Conservation (phyloP, 2,888 invertebrate species). For the Ochropleura plecta region DNA sequence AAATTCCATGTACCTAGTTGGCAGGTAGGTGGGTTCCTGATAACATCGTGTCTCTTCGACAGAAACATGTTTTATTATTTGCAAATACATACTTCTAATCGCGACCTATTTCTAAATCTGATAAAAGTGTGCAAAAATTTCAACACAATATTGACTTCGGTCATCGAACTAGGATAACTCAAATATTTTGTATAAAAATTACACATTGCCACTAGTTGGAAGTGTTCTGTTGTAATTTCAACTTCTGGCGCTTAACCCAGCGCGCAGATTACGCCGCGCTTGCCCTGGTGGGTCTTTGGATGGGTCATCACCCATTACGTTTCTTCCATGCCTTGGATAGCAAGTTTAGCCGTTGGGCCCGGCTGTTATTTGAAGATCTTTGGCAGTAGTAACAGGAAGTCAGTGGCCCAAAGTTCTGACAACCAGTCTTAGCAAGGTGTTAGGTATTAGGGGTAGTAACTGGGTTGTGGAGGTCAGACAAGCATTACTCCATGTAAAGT, state of each 20-base stretch:
- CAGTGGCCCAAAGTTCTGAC: too few relatives aligned
- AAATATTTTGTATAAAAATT: slow-evolving; percentile 19
- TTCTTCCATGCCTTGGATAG: too few relatives aligned
- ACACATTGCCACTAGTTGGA: neutral
- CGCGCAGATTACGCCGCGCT: too few relatives aligned
- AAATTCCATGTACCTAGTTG: slow-evolving; percentile 26
- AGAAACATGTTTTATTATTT: slow-evolving; percentile 37
- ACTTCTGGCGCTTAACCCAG: neutral
- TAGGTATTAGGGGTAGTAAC: too few relatives aligned
- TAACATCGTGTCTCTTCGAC: slow-evolving; percentile 33
- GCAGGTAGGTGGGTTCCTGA: slow-evolving; percentile 18
- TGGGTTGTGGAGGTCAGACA: too few relatives aligned
- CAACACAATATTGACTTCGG: neutral
- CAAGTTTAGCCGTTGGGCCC: too few relatives aligned
- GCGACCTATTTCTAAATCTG: slow-evolving; percentile 53
- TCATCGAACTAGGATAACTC: slow-evolving; percentile 7
- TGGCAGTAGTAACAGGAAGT: too few relatives aligned
- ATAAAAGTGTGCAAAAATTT: slow-evolving; percentile 29
- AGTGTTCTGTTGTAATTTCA: neutral
- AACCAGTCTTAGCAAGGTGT: too few relatives aligned
- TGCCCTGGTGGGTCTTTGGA: too few relatives aligned
- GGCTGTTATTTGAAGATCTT: too few relatives aligned
- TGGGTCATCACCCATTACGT: too few relatives aligned
- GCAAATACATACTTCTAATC: slow-evolving; percentile 49
- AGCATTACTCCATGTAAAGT: too few relatives aligned